These are phyloP conservation scores for Megalonaias nervosa DNA, from an alignment of 1,140 invertebrate genomes.

Conservation along the genomic window DNA sequence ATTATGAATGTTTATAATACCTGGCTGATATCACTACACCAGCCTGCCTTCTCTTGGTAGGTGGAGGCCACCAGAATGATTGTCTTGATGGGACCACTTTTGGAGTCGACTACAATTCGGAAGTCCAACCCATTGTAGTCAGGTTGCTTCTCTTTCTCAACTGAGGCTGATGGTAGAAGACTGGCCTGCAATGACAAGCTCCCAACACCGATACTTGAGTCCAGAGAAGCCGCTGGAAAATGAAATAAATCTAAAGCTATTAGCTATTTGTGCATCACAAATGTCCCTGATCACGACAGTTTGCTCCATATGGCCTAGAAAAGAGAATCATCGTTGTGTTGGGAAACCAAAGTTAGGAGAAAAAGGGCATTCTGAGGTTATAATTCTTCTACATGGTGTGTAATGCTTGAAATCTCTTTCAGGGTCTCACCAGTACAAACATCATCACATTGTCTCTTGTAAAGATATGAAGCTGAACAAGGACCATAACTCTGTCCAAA, in stretches of 20 bases:
- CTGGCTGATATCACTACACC: constrained; percentile 93
- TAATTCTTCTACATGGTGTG: too few species aligned
- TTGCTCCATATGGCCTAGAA: too few species aligned
- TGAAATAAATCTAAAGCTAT: neutral
- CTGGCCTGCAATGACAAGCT: constrained; percentile 58
- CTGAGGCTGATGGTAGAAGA: constrained; percentile 46
- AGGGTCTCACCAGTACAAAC: too few species aligned
- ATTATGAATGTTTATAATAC: constrained; percentile 62
- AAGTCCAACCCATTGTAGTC: constrained; percentile 88
- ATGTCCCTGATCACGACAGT: too few species aligned
- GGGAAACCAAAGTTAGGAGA: too few species aligned
- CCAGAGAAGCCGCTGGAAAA: constrained; percentile 63
- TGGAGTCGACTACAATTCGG: constrained; percentile 82
- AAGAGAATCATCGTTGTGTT: too few species aligned
- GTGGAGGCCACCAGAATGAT: constrained; percentile 87
- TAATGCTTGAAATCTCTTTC: too few species aligned
- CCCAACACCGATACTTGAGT: constrained; percentile 62
- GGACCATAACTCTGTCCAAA: too few species aligned
- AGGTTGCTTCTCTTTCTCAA: constrained; percentile 53
- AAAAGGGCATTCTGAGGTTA: too few species aligned
- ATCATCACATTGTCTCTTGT: too few species aligned
- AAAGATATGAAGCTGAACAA: too few species aligned
- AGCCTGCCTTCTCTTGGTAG: constrained; percentile 92
- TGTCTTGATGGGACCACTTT: constrained; percentile 74
- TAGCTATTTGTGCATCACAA: neutral